These are phyloP conservation scores for Glyphotaelius pellucidus DNA, from an alignment of 2,888 invertebrate species.

Conservation along the genomic window DNA sequence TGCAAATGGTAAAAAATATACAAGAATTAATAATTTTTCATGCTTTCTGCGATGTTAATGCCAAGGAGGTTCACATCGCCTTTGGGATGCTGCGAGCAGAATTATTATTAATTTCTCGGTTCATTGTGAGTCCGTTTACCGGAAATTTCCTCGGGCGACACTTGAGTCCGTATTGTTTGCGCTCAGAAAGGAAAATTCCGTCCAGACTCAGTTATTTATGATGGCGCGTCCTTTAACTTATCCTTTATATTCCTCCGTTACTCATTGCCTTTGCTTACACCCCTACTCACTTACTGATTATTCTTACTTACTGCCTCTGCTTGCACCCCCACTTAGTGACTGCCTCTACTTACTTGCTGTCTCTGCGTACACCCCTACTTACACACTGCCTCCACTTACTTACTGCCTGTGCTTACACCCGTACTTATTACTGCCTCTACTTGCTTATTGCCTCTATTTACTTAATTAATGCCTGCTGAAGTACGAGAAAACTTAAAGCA, in stretches of 20 bases:
- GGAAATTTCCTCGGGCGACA: not conserved
- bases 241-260: not conserved
- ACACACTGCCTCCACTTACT: no score
- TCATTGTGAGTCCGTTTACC: not conserved
- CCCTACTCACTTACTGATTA: no score
- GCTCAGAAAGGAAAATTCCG: not conserved
- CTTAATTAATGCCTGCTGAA: no score
- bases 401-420: no score
- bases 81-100: not conserved
- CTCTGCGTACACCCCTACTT: no score
- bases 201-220: slow-evolving; percentile 2
- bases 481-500: no score
- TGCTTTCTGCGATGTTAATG: not conserved
- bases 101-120: not conserved
- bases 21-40: no score
- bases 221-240: not conserved
- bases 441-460: no score
- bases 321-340: no score
- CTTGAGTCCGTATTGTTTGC: not conserved
- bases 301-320: not conserved
- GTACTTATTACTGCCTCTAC: no score
- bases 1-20: no score
- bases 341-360: no score
- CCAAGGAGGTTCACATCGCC: not conserved
- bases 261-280: not conserved